phyloP scores from a whole-genome alignment of 35 echinoderm and acorn worm genomes.

The Lytechinus variegatus region DNA sequence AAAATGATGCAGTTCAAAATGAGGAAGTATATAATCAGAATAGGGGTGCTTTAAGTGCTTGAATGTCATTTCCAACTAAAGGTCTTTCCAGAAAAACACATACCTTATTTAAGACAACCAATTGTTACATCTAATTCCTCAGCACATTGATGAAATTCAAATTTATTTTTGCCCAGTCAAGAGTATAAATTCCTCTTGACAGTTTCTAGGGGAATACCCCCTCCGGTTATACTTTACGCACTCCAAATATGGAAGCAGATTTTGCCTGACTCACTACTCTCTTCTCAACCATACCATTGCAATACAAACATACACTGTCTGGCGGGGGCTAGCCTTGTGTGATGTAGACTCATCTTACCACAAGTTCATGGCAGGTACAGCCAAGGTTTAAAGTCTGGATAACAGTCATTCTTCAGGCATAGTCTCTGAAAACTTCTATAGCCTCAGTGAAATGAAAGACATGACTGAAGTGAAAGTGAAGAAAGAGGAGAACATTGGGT shows the following conservation, averaged over 20 bases:
- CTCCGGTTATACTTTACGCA: conserved; percentile 1
- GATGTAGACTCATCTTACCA: background rate
- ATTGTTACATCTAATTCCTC: background rate
- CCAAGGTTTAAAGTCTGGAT: background rate
- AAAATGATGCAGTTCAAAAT: too few relatives aligned
- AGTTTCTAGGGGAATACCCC: conserved; percentile 16
- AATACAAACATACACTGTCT: background rate
- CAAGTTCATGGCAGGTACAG: background rate
- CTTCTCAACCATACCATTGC: background rate
- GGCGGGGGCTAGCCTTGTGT: background rate
- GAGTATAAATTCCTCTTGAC: conserved; percentile 1
- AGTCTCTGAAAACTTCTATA: background rate
- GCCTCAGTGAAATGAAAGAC: background rate
- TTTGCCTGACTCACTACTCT: conserved; percentile 1
- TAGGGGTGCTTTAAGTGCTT: too few relatives aligned
- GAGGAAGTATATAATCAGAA: too few relatives aligned
- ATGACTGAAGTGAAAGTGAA: background rate
- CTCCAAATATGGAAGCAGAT: conserved; percentile 18
- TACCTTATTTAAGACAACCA: too few relatives aligned
- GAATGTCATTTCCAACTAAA: too few relatives aligned
- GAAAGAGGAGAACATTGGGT: background rate
- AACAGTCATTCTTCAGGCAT: background rate
- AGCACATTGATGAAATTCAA: background rate
- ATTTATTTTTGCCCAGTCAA: background rate
- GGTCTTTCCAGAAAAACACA: too few relatives aligned